A percentile compares a stretch with the other conserved stretches of the same genome.
Conservation (phyloP, 2,888 invertebrate species). For the Spodoptera picta region DNA sequence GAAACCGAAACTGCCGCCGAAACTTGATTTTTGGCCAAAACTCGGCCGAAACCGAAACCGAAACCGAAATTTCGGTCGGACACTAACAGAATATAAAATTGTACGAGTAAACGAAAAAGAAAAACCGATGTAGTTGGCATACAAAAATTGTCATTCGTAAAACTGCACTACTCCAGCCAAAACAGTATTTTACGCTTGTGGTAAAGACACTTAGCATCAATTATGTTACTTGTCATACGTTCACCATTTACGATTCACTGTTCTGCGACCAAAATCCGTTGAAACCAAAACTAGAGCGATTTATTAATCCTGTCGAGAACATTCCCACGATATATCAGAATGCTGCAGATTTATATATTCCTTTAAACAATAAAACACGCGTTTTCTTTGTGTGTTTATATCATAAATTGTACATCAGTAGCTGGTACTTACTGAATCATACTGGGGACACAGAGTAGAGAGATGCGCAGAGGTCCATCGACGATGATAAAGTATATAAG, state of each 20-base stretch:
- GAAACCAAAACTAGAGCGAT: background rate
- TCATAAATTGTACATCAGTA: slow-evolving; percentile 38
- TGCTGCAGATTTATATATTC: slow-evolving; percentile 8
- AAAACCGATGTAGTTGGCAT: too few species aligned
- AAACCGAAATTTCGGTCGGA: too few species aligned
- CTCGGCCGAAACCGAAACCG: too few species aligned
- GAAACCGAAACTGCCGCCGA: too few species aligned
- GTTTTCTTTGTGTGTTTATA: slow-evolving; percentile 52
- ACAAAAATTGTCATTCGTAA: too few species aligned
- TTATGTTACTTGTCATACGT: background rate
- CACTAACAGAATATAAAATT: too few species aligned
- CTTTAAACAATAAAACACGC: slow-evolving; percentile 42
- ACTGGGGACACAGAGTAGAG: slow-evolving; percentile 4
- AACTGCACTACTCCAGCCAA: background rate
- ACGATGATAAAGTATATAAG: too few species aligned
- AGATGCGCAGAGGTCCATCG: too few species aligned
- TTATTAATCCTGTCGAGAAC: slow-evolving; percentile 1
- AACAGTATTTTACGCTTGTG: slow-evolving; percentile 8
- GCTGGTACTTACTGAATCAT: slow-evolving; percentile 49
- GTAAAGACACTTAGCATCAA: slow-evolving; percentile 6
- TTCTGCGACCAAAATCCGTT: background rate
- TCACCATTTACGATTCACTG: background rate
- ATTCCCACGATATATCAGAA: slow-evolving; percentile 33
- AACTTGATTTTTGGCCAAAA: too few species aligned
- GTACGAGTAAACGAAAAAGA: too few species aligned